Base-by-base conservation (phyloP, 1,140 invertebrate species). In the Potamilus streckersoni region DNA sequence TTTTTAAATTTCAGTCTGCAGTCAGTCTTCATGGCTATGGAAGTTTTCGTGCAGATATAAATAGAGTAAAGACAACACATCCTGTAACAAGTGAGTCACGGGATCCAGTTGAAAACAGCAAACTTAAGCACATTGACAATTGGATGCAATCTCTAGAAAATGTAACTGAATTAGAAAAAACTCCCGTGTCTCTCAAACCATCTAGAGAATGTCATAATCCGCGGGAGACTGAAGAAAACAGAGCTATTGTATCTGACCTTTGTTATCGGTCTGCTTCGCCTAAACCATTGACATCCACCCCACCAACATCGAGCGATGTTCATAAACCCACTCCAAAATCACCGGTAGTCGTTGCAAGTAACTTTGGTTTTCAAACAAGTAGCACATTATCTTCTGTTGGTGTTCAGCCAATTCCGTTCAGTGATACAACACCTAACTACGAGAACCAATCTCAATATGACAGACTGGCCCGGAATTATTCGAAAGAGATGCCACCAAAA, bases 281-380 rank as follows among this genome's bases (percentile, higher is more conserved):
- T 6, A 87, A 86, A 78, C 83, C 83, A 20, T 79, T 87, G 3
- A 85, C 82, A 0, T 84, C 85, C n/a, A 84, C 79, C 3, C 86
- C 86, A 49, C 86, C 86, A 2, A 71, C 69, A 58, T 79, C 79
- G 16, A 73, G 63, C 15, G 82, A 83, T 78, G 80, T 87, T n/a
- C 82, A 85, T 62, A 85, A 85, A 75, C 86, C 86, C n/a, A 77
- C 80, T 49, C 79, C 85, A 13, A 73, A 75, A 71, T 73, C 74
- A 57, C 73, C 69, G 31, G 23, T 63, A 15, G 38, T 61, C 8
- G 31, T 17, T 20, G 27, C 4, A 31, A 31, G 20, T 31, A 31
- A 20, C 27, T n/a, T 66, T 15, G 31, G 64, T 11, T 4, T 17
- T n/a, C 64, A n/a, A 66, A n/a, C 31, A 66, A 20, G 20, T 68